A percentile compares a stretch with the other conserved stretches of the same genome.
phyloP scores from a whole-genome alignment of 2,113 vertebrate genomes.

The Podarcis raffonei region DNA sequence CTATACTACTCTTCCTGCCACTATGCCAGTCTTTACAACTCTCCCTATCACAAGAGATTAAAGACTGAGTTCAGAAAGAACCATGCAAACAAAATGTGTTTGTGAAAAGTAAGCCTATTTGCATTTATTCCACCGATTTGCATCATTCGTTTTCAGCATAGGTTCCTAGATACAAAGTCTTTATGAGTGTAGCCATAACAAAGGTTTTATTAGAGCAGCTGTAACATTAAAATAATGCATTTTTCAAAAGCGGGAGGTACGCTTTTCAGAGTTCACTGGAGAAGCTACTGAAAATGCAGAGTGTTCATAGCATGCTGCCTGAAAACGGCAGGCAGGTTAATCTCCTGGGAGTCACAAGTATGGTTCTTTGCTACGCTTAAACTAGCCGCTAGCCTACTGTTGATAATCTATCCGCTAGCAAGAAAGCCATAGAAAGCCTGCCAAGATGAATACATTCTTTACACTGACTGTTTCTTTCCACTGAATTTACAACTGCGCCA shows the following conservation, averaged over 20 bases:
- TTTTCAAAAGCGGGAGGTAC: background rate
- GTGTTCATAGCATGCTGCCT: background rate
- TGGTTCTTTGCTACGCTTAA: conserved; percentile 19
- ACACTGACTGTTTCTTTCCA: conserved; percentile 71
- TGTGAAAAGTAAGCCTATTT: background rate
- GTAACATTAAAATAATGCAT: background rate
- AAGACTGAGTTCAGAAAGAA: background rate
- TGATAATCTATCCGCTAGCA: conserved; percentile 50
- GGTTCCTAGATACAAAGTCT: background rate
- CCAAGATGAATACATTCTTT: conserved; percentile 65
- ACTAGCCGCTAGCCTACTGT: conserved; percentile 38
- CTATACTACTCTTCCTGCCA: background rate
- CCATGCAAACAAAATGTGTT: background rate
- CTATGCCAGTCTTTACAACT: background rate
- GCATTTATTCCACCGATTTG: background rate
- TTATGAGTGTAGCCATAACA: background rate
- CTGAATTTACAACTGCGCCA: conserved; percentile 66
- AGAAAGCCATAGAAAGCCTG: conserved; percentile 48
- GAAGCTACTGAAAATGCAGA: background rate
- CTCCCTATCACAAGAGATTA: background rate
- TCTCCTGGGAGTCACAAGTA: conserved; percentile 28
- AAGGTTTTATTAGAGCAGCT: background rate
- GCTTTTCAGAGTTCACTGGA: conserved; percentile 14
- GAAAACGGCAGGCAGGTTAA: conserved; percentile 22
- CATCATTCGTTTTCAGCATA: background rate